These are phyloP conservation scores for Hydractinia echinata DNA, from an alignment of 30 jellyfish, hydroid and myxozoan genomes.

Conservation along the genomic window DNA sequence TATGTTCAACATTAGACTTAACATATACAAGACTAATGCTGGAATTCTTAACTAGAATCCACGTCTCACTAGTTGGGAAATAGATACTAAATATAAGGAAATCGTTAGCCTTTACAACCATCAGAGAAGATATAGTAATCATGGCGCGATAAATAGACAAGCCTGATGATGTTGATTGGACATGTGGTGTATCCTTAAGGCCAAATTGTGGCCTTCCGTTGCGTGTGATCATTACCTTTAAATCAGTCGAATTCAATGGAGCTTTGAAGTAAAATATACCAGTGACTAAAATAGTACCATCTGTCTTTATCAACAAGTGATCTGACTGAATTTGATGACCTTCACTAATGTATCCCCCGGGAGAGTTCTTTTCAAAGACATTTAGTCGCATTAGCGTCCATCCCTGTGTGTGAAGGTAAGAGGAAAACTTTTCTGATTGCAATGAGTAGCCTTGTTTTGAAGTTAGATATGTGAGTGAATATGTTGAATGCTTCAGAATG, in stretches of 20 bases:
- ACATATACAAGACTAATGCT: not conserved
- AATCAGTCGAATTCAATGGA: not conserved
- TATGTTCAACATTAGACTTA: not conserved
- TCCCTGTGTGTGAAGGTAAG: not conserved
- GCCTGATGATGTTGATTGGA: not conserved
- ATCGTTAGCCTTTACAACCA: not conserved
- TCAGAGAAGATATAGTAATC: not conserved
- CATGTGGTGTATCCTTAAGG: not conserved
- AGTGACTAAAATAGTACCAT: not conserved
- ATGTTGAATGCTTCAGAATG: not conserved
- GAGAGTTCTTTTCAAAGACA: not conserved
- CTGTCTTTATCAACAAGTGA: not conserved
- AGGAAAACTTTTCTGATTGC: not conserved
- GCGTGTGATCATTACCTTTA: not conserved
- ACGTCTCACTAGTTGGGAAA: not conserved
- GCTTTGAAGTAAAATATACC: not conserved
- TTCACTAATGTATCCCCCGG: conserved; percentile 6
- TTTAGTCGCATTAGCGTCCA: conserved; percentile 3
- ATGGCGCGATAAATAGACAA: not conserved
- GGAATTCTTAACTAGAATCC: not conserved
- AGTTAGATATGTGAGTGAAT: not conserved
- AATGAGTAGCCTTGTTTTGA: not conserved
- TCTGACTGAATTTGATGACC: not conserved
- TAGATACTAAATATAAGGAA: not conserved
- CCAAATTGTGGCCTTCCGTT: not conserved